Conservation (phyloP, 1,140 invertebrate genomes). For the Linepithema humile region DNA sequence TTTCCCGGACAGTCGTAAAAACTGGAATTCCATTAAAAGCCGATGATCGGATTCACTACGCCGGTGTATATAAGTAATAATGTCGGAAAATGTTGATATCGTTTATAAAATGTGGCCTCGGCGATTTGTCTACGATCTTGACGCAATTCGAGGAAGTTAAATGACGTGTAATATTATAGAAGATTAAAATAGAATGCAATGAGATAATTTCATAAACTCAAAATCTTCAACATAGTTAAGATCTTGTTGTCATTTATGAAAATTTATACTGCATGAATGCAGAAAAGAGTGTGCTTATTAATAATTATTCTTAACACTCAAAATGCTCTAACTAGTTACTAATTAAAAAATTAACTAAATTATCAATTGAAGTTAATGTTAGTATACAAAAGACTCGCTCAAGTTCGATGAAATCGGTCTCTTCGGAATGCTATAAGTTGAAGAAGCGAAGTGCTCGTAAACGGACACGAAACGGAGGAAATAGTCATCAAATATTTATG, state of each 20-base stretch:
- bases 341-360: background rate
- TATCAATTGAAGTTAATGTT: constrained; percentile 38
- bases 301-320: background rate
- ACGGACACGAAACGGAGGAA: constrained; percentile 43
- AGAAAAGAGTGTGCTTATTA: background rate
- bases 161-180: constrained; percentile 5
- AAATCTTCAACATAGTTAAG: background rate
- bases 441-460: constrained; percentile 31
- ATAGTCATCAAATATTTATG: constrained; percentile 80
- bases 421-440: constrained; percentile 14
- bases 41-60: too few species aligned
- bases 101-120: constrained; percentile 16
- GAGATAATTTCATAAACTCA: constrained; percentile 22
- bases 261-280: background rate
- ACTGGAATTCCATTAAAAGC: constrained; percentile 45
- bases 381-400: background rate
- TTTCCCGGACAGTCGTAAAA: constrained; percentile 56
- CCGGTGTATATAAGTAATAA: constrained; percentile 46
- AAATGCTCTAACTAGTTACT: background rate
- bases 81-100: background rate
- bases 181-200: constrained; percentile 34
- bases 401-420: constrained; percentile 68
- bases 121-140: constrained; percentile 34
- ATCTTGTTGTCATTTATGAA: background rate
- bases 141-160: constrained; percentile 41